These are phyloP conservation scores for Epinotia bilunana DNA, from an alignment of 2,888 invertebrate genomes.

Conservation along the genomic window DNA sequence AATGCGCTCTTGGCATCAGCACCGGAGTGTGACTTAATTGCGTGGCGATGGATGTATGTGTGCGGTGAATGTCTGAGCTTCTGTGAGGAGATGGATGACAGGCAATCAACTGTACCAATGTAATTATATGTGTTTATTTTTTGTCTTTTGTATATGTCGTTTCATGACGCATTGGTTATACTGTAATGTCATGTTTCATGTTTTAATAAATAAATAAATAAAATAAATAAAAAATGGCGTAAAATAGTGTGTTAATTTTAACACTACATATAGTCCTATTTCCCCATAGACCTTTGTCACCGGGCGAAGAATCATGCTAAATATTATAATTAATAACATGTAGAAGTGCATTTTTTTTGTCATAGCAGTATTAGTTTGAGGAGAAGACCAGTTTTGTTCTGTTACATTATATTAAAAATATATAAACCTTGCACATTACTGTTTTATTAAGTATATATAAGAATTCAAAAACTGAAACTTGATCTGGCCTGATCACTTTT, in stretches of 20 bases:
- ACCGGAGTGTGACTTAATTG: too few relatives aligned
- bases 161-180: too few relatives aligned
- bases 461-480: background rate
- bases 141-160: too few relatives aligned
- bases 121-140: too few relatives aligned
- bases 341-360: slow-evolving; percentile 5
- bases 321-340: slow-evolving; percentile 6
- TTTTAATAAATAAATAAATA: too few relatives aligned
- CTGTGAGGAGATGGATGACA: too few relatives aligned
- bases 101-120: too few relatives aligned
- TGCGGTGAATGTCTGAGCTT: too few relatives aligned
- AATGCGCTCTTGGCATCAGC: too few relatives aligned
- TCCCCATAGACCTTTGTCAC: slow-evolving; percentile 8
- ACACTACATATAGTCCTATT: slow-evolving; percentile 15
- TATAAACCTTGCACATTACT: slow-evolving; percentile 22
- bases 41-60: too few relatives aligned
- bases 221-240: too few relatives aligned
- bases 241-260: slow-evolving; percentile 16
- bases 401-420: slow-evolving; percentile 20
- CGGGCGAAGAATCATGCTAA: slow-evolving; percentile 16
- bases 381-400: slow-evolving; percentile 26
- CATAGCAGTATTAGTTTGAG: slow-evolving; percentile 18
- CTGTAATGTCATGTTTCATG: too few relatives aligned
- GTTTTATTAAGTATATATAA: slow-evolving; percentile 16
- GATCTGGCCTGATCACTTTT: slow-evolving; percentile 6